Evolutionary conservation across 2,888 invertebrate species (phyloP).

Genomic region (Mesorhabditis belari): DNA sequence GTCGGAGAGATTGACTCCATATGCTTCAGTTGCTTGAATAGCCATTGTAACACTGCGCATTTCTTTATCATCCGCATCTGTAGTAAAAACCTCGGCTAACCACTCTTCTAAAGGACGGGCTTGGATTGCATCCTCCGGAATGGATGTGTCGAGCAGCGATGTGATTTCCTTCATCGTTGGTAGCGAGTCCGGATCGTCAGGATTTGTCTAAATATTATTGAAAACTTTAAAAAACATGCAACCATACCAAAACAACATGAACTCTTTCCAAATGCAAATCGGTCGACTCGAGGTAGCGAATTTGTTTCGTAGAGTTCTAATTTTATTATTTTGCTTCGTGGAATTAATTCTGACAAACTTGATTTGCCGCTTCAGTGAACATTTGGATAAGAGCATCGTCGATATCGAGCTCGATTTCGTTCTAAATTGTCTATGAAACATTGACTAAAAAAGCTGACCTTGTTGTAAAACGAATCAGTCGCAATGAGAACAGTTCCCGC

Average conservation of each 20-base stretch:
- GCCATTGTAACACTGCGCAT: background rate
- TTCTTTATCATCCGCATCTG: background rate
- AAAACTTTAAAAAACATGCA: too few relatives aligned
- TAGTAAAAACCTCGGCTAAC: background rate
- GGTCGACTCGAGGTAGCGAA: conserved; percentile 40
- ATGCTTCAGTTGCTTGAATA: background rate
- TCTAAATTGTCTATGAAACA: conserved; percentile 3
- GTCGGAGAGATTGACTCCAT: conserved; percentile 6
- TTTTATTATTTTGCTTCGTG: conserved; percentile 2
- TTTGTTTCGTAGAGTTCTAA: conserved; percentile 32
- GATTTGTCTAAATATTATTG: too few relatives aligned
- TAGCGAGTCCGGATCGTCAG: too few relatives aligned
- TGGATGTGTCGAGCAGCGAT: background rate
- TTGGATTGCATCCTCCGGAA: background rate
- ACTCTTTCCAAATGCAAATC: conserved; percentile 41
- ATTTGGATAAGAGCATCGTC: conserved; percentile 20
- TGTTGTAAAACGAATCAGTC: background rate
- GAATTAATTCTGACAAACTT: conserved; percentile 1
- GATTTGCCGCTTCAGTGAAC: conserved; percentile 9
- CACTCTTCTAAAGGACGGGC: background rate
- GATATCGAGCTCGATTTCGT: conserved; percentile 17
- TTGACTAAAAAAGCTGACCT: background rate
- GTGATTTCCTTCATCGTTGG: background rate
- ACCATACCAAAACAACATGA: conserved; percentile 1
- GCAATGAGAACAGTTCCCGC: background rate